These are phyloP conservation scores for Rhingia rostrata DNA, from an alignment of 2,888 invertebrate genomes.

Conservation along the genomic window DNA sequence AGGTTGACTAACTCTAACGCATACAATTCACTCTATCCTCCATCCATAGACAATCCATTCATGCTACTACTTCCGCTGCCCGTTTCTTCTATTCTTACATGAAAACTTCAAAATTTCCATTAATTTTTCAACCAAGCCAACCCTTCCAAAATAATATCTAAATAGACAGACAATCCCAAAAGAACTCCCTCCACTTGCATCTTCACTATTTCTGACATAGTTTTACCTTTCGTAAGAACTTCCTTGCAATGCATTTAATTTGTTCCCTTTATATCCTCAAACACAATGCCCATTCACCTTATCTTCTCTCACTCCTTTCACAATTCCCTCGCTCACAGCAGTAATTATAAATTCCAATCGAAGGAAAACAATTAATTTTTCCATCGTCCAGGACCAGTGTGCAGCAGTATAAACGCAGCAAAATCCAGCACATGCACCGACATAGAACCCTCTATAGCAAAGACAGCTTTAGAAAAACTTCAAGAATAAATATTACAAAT, in stretches of 20 bases:
- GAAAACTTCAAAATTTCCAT: too few relatives aligned
- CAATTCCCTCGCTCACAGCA: constrained; percentile 12
- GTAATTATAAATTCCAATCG: constrained; percentile 71
- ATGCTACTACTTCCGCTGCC: too few relatives aligned
- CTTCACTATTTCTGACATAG: not conserved
- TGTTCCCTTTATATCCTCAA: not conserved
- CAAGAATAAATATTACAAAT: constrained; percentile 52
- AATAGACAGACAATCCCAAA: too few relatives aligned
- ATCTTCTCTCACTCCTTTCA: not conserved
- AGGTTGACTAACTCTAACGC: too few relatives aligned
- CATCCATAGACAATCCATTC: too few relatives aligned
- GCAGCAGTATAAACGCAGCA: constrained; percentile 19
- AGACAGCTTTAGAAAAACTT: constrained; percentile 11
- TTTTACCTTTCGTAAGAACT: not conserved
- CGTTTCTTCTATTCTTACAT: too few relatives aligned
- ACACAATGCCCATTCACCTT: not conserved
- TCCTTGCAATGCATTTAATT: constrained; percentile 6
- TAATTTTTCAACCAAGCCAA: too few relatives aligned
- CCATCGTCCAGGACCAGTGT: constrained; percentile 32
- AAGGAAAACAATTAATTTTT: constrained; percentile 68
- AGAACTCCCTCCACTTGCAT: not conserved
- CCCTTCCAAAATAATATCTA: too few relatives aligned
- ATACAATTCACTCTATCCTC: too few relatives aligned
- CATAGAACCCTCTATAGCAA: not conserved
- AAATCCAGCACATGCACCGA: constrained; percentile 5